Conservation (phyloP, 2,797 vertebrate genomes). For the Ambastaia sidthimunki region DNA sequence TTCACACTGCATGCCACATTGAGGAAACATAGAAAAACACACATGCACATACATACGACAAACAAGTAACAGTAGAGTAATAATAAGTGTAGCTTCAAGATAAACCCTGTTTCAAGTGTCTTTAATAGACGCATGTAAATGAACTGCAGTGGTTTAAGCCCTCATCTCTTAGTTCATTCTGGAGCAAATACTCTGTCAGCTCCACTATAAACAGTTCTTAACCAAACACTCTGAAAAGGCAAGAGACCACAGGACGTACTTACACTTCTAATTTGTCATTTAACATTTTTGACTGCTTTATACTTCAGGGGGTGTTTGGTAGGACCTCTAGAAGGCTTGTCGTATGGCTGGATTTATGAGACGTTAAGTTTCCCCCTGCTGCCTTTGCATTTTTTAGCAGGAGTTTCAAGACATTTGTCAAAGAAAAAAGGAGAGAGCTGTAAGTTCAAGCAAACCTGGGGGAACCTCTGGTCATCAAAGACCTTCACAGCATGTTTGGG, state of each 20-base stretch:
- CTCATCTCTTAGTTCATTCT: neutral
- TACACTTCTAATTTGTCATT: constrained; percentile 51
- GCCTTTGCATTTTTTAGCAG: constrained; percentile 50
- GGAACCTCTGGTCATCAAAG: constrained; percentile 60
- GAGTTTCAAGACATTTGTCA: constrained; percentile 60
- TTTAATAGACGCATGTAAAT: neutral
- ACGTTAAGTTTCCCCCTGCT: constrained; percentile 62
- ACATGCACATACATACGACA: too few relatives aligned
- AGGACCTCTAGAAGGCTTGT: constrained; percentile 51
- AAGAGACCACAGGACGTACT: constrained; percentile 57
- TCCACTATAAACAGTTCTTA: constrained; percentile 46
- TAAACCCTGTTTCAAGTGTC: neutral
- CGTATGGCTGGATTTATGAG: constrained; percentile 59
- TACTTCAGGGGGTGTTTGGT: constrained; percentile 42
- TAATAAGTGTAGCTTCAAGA: too few relatives aligned
- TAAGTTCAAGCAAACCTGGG: constrained; percentile 54
- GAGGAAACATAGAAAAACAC: too few relatives aligned
- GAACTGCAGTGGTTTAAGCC: constrained; percentile 20
- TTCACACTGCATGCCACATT: too few relatives aligned
- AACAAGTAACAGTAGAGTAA: too few relatives aligned
- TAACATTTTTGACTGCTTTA: constrained; percentile 48
- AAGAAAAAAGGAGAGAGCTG: constrained; percentile 3
- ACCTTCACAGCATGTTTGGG: constrained; percentile 46
- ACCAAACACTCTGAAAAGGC: constrained; percentile 28
- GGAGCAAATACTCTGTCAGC: constrained; percentile 24